phyloP scores from a whole-genome alignment of 2,888 invertebrate genomes.

The Anagyrus pseudococci region DNA sequence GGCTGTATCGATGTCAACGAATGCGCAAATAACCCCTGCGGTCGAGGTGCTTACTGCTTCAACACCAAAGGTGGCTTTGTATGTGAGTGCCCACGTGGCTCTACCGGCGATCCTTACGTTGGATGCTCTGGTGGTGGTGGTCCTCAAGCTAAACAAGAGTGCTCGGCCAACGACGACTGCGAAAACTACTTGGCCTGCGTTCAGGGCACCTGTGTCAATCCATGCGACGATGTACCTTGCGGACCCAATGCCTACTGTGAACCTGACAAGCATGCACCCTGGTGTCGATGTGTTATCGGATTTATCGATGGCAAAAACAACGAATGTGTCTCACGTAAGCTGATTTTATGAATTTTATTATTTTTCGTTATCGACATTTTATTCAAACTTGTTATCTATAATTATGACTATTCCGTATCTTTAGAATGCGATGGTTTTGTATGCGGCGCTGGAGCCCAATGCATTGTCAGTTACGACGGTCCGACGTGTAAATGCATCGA shows the following conservation, averaged over 20 bases:
- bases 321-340: slow-evolving; percentile 82
- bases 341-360: slow-evolving; percentile 6
- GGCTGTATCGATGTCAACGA: slow-evolving; percentile 89
- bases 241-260: slow-evolving; percentile 87
- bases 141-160: slow-evolving; percentile 71
- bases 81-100: slow-evolving; percentile 84
- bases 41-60: slow-evolving; percentile 86
- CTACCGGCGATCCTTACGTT: slow-evolving; percentile 85
- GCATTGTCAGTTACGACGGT: slow-evolving; percentile 82
- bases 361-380: not conserved
- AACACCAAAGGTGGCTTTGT: slow-evolving; percentile 86
- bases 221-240: slow-evolving; percentile 79
- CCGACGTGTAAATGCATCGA: slow-evolving; percentile 89
- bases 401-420: not conserved
- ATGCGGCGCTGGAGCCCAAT: slow-evolving; percentile 84
- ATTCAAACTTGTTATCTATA: not conserved
- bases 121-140: slow-evolving; percentile 72
- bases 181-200: slow-evolving; percentile 81
- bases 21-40: slow-evolving; percentile 82
- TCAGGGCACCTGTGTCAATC: slow-evolving; percentile 80
- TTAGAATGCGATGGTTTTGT: slow-evolving; percentile 77
- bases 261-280: slow-evolving; percentile 85
- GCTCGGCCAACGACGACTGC: slow-evolving; percentile 77
- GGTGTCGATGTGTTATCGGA: slow-evolving; percentile 87
- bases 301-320: slow-evolving; percentile 80